phyloP scores from a whole-genome alignment of 2,888 invertebrate species.

The Acronicta leporina region DNA sequence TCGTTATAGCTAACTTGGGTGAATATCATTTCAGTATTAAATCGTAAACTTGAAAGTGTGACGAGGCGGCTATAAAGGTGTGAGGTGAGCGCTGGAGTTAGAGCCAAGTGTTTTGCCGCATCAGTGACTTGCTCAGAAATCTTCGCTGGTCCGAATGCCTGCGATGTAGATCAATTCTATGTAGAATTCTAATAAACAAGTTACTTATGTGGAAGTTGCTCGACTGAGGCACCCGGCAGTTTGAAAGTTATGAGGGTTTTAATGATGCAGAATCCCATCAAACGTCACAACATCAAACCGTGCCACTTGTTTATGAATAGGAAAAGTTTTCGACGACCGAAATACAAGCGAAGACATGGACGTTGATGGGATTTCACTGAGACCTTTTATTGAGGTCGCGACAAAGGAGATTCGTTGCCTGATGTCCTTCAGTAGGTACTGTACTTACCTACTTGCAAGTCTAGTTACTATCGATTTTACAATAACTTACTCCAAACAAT shows the following conservation, averaged over 20 bases:
- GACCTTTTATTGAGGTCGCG: slow-evolving; percentile 22
- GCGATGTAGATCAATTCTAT: slow-evolving; percentile 41
- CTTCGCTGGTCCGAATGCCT: slow-evolving; percentile 21
- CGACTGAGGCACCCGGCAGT: slow-evolving; percentile 41
- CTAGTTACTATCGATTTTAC: slow-evolving; percentile 20
- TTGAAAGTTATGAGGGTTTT: slow-evolving; percentile 57
- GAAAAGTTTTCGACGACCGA: slow-evolving; percentile 47
- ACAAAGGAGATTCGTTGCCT: background rate
- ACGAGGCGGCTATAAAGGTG: slow-evolving; percentile 27
- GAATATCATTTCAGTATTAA: slow-evolving; percentile 48
- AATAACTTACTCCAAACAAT: background rate
- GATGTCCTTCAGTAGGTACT: slow-evolving; percentile 1
- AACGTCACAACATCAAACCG: slow-evolving; percentile 57
- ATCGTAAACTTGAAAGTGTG: slow-evolving; percentile 39
- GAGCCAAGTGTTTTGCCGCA: slow-evolving; percentile 14
- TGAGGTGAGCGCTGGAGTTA: slow-evolving; percentile 23
- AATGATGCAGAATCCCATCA: slow-evolving; percentile 59
- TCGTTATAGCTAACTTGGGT: slow-evolving; percentile 44
- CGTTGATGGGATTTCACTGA: slow-evolving; percentile 22
- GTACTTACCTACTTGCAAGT: slow-evolving; percentile 1
- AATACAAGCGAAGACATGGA: slow-evolving; percentile 36
- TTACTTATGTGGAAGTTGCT: slow-evolving; percentile 48
- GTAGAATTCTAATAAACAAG: slow-evolving; percentile 56
- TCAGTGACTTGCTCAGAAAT: slow-evolving; percentile 27
- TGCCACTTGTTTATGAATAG: slow-evolving; percentile 54